These are phyloP conservation scores for Sphyrna mokarran DNA, from an alignment of 2,113 vertebrate genomes.

Conservation along the genomic window DNA sequence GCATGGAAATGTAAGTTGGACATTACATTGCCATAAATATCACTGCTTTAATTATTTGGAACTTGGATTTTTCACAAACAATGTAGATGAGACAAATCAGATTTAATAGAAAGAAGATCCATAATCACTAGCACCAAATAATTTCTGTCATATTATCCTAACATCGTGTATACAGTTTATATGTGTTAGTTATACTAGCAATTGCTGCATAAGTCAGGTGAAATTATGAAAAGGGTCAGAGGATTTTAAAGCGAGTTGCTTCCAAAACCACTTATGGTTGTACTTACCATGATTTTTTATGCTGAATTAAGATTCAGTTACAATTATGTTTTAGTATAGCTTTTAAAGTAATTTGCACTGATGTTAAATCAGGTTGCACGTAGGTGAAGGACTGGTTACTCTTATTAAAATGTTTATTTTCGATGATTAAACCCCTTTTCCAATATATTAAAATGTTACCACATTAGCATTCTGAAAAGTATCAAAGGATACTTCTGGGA, in stretches of 20 bases:
- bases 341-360: neutral
- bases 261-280: neutral
- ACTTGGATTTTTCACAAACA: neutral
- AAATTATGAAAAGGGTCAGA: neutral
- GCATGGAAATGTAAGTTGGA: neutral
- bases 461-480: neutral
- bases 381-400: neutral
- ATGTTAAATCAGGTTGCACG: neutral
- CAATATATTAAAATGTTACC: too few relatives aligned
- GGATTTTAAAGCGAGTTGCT: neutral
- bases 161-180: neutral
- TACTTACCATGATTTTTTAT: neutral
- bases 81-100: neutral
- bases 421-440: neutral
- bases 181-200: neutral
- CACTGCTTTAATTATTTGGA: neutral
- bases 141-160: neutral
- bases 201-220: neutral
- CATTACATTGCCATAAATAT: neutral
- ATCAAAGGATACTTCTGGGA: neutral
- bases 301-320: neutral
- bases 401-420: neutral
- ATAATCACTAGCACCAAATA: neutral
- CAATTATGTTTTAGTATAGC: neutral
- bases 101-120: neutral